phyloP scores from a whole-genome alignment of 2,888 invertebrate genomes.

The Brachyptera risi region DNA sequence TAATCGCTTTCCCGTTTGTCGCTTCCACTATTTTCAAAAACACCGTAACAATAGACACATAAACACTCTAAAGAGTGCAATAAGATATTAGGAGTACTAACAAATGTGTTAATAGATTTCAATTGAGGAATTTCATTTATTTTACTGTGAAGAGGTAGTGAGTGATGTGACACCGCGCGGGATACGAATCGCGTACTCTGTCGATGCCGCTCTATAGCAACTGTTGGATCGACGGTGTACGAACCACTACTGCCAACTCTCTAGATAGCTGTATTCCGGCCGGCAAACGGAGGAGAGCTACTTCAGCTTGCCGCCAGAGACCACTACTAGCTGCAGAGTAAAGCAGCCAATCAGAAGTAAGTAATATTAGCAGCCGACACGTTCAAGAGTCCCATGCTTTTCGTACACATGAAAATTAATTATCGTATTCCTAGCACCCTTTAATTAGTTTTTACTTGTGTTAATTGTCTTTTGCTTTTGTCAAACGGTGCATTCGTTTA shows the following conservation, averaged over 20 bases:
- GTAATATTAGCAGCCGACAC: background rate
- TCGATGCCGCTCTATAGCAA: background rate
- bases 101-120: background rate
- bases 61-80: background rate
- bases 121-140: background rate
- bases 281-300: background rate
- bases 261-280: background rate
- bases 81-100: background rate
- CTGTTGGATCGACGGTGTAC: background rate
- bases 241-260: background rate
- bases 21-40: constrained; percentile 1
- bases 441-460: constrained; percentile 4
- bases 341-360: background rate
- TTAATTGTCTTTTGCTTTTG: constrained; percentile 5
- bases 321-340: background rate
- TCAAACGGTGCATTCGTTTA: no score
- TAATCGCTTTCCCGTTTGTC: no score
- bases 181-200: background rate
- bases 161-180: constrained; percentile 6
- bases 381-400: background rate
- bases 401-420: background rate
- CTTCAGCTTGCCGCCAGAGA: background rate
- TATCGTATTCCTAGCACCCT: no score
- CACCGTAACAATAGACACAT: constrained; percentile 5
- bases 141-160: constrained; percentile 5